Conservation (phyloP, 2,888 invertebrate species). For the Phortica magna region DNA sequence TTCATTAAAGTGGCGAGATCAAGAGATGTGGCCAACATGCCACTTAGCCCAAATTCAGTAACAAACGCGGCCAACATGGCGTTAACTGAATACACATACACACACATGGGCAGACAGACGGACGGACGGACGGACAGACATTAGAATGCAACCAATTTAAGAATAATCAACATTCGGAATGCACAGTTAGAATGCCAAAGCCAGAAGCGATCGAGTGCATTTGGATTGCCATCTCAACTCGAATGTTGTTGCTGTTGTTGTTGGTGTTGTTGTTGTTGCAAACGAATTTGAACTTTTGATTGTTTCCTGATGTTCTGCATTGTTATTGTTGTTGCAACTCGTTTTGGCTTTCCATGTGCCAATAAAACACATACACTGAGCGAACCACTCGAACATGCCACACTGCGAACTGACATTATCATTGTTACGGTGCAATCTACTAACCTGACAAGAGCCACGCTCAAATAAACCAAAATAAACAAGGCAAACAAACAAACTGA, state of each 20-base stretch:
- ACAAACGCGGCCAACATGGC: constrained; percentile 32
- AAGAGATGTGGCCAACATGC: constrained; percentile 54
- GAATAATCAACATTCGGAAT: constrained; percentile 46
- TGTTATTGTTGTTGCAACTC: constrained; percentile 37
- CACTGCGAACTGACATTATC: constrained; percentile 29
- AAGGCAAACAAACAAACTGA: constrained; percentile 12
- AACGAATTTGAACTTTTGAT: constrained; percentile 30
- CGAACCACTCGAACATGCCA: constrained; percentile 41
- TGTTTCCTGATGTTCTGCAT: constrained; percentile 8
- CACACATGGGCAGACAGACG: not conserved
- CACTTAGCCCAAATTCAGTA: constrained; percentile 59
- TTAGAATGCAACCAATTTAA: constrained; percentile 44
- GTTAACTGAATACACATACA: not conserved
- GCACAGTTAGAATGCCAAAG: constrained; percentile 62
- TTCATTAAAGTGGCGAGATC: constrained; percentile 52
- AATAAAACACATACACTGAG: constrained; percentile 54
- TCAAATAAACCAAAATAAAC: constrained; percentile 31
- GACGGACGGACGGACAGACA: constrained; percentile 25
- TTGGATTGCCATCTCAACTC: not conserved
- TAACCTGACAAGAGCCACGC: constrained; percentile 49
- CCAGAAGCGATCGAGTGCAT: constrained; percentile 11
- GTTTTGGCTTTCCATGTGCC: constrained; percentile 27
- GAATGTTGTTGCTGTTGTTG: constrained; percentile 6
- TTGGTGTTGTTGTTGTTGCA: not conserved
- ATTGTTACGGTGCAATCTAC: constrained; percentile 51